phyloP scores from a whole-genome alignment of 2,113 vertebrate genomes.

The Nycticryphes semicollaris region DNA sequence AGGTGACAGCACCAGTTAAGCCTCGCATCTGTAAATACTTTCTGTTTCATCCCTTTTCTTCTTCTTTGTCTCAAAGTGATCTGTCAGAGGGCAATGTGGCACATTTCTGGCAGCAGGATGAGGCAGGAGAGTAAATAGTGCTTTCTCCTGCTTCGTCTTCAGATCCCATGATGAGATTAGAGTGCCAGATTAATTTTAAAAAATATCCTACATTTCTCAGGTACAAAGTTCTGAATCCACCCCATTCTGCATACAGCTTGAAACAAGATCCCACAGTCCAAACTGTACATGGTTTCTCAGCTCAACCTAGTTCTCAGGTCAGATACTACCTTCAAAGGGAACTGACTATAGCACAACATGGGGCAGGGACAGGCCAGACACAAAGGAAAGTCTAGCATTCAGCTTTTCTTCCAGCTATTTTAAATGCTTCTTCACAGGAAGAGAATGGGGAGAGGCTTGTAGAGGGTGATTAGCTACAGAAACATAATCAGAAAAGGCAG shows the following conservation, averaged over 20 bases:
- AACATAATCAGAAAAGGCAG: not conserved
- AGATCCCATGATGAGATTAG: not conserved
- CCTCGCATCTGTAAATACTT: constrained; percentile 11
- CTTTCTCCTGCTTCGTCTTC: not conserved
- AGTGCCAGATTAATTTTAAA: not conserved
- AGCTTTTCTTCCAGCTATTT: not conserved
- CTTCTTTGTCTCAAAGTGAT: not conserved
- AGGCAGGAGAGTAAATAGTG: not conserved
- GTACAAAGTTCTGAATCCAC: not conserved
- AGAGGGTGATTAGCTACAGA: not conserved
- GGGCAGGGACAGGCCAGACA: not conserved
- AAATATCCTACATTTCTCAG: not conserved
- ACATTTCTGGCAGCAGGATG: not conserved
- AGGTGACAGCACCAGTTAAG: not conserved
- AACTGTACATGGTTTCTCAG: not conserved
- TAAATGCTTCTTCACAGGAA: not conserved
- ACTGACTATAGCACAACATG: rapidly evolving
- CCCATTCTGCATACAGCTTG: not conserved
- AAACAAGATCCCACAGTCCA: not conserved
- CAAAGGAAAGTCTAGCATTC: not conserved
- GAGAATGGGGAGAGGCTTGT: not conserved
- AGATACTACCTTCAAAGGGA: not conserved
- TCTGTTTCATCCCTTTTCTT: not conserved
- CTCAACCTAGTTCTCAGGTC: not conserved
- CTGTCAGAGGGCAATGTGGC: not conserved